Conservation (phyloP, 2,888 invertebrate species). For the Yponomeuta plumbellus region DNA sequence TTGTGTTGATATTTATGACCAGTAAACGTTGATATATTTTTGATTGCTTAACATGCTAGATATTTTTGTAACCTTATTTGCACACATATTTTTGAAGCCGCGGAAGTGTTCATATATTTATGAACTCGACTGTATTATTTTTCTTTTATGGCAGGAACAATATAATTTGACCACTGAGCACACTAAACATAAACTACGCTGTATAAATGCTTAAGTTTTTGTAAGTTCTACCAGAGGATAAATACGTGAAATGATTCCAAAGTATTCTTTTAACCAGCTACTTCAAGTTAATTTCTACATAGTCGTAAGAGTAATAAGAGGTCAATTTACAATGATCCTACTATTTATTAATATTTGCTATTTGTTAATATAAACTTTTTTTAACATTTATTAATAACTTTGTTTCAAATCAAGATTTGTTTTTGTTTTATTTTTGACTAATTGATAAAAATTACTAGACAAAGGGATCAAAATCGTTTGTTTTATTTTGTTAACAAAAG, state of each 20-base stretch:
- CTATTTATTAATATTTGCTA: neutral
- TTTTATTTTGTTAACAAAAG: slow-evolving; percentile 17
- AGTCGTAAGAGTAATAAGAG: neutral
- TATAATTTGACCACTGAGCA: neutral
- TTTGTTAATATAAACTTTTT: too few species aligned
- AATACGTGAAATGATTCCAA: too few species aligned
- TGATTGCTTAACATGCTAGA: too few species aligned
- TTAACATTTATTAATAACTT: neutral
- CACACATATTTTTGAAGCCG: too few species aligned
- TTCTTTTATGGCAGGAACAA: neutral
- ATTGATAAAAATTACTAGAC: slow-evolving; percentile 7
- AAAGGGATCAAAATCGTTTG: slow-evolving; percentile 10
- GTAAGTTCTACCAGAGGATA: too few species aligned
- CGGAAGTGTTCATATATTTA: too few species aligned
- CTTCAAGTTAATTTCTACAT: too few species aligned
- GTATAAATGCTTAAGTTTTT: neutral
- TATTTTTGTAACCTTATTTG: too few species aligned
- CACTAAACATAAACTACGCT: neutral
- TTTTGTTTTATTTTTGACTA: slow-evolving; percentile 11
- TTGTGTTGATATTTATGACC: too few species aligned
- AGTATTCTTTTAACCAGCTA: too few species aligned
- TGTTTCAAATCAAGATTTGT: neutral
- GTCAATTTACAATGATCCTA: slow-evolving; percentile 13
- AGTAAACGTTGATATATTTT: too few species aligned
- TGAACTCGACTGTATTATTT: too few species aligned